Conservation (phyloP, 1,140 invertebrate genomes). For the Drosophila novamexicana region DNA sequence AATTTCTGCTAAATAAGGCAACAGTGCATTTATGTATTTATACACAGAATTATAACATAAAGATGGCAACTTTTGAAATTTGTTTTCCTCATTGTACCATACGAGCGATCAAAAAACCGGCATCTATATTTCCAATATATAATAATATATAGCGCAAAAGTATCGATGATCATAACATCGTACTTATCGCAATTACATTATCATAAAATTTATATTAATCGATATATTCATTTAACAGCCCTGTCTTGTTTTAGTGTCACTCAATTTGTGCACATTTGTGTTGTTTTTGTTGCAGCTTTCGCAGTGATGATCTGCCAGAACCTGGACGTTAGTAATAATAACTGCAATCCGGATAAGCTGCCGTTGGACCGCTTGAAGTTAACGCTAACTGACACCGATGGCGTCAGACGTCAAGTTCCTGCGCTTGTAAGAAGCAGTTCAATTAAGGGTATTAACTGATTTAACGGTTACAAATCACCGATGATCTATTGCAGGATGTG, state of each 20-base stretch:
- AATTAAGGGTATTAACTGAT: neutral
- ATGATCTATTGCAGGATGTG: slow-evolving; percentile 39
- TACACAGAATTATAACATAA: too few relatives aligned
- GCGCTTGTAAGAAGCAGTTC: slow-evolving; percentile 48
- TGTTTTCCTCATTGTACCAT: too few relatives aligned
- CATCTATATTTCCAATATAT: too few relatives aligned
- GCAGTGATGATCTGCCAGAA: slow-evolving; percentile 15
- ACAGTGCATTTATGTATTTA: too few relatives aligned
- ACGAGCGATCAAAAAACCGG: too few relatives aligned
- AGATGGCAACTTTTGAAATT: too few relatives aligned
- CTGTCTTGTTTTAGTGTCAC: neutral
- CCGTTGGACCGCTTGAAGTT: slow-evolving; percentile 56
- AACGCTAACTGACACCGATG: slow-evolving; percentile 42
- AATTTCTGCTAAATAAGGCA: too few relatives aligned
- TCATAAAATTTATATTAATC: neutral
- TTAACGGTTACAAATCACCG: neutral
- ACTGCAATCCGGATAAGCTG: slow-evolving; percentile 60
- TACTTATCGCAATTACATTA: too few relatives aligned
- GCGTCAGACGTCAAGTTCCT: slow-evolving; percentile 47
- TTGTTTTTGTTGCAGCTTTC: neutral
- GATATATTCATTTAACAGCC: neutral
- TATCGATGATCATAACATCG: too few relatives aligned
- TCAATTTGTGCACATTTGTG: slow-evolving; percentile 7
- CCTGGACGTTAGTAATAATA: slow-evolving; percentile 53
- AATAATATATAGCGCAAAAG: too few relatives aligned